phyloP scores from a whole-genome alignment of 2,888 invertebrate species.

The Trichopria drosophilae region DNA sequence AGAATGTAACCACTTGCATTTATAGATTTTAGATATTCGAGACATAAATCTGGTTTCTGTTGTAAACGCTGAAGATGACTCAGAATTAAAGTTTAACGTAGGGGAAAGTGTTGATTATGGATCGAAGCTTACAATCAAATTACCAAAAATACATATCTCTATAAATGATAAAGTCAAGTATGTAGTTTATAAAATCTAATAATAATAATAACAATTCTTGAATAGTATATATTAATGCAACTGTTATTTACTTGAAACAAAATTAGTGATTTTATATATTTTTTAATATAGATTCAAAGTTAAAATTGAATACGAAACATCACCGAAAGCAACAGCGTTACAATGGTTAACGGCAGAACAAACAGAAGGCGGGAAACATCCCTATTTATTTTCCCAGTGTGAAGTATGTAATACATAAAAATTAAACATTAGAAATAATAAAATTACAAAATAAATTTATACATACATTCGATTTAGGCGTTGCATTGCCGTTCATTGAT shows the following conservation, averaged over 20 bases:
- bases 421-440: neutral
- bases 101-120: conserved; percentile 70
- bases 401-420: conserved; percentile 60
- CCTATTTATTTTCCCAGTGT: conserved; percentile 84
- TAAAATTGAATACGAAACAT: conserved; percentile 75
- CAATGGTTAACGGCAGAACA: conserved; percentile 88
- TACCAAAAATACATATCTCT: conserved; percentile 65
- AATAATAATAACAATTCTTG: too few species aligned
- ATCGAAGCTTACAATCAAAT: conserved; percentile 72
- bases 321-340: conserved; percentile 77
- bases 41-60: conserved; percentile 70
- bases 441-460: too few species aligned
- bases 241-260: conserved; percentile 3
- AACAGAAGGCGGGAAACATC: conserved; percentile 83
- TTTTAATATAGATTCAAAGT: conserved; percentile 61
- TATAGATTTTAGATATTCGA: conserved; percentile 78
- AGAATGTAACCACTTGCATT: too few species aligned
- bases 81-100: conserved; percentile 64
- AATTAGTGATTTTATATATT: conserved; percentile 34
- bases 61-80: conserved; percentile 61
- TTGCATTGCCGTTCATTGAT: conserved; percentile 87
- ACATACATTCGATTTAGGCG: conserved; percentile 66
- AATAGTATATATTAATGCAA: conserved; percentile 1
- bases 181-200: too few species aligned
- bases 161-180: too few species aligned